Conservation (phyloP, 2,113 vertebrate species). For the Polyodon spathula region DNA sequence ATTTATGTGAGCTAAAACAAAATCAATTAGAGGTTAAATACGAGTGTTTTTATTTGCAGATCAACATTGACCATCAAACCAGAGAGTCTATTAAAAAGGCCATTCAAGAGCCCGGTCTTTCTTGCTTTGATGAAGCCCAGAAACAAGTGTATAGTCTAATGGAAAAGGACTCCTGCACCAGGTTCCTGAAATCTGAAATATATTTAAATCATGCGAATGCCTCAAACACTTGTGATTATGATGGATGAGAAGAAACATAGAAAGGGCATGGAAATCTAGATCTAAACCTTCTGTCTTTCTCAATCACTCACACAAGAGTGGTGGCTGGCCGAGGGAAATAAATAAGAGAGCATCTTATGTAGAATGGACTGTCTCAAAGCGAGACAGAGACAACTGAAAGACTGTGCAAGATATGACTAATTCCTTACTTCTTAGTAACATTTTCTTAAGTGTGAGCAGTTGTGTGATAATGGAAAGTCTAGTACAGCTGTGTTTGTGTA, state of each 20-base stretch:
- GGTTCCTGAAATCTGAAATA: constrained; percentile 78
- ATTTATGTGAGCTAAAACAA: too few species aligned
- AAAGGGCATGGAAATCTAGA: neutral
- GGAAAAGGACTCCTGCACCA: constrained; percentile 87
- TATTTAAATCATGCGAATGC: constrained; percentile 40
- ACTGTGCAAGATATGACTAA: neutral
- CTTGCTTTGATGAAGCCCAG: constrained; percentile 81
- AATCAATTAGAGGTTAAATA: neutral
- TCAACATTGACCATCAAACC: constrained; percentile 84
- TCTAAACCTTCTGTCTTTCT: neutral
- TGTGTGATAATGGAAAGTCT: too few species aligned
- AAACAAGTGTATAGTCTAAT: constrained; percentile 79
- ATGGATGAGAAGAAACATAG: neutral
- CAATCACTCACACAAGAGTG: neutral
- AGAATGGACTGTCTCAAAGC: neutral
- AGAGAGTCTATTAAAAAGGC: constrained; percentile 79
- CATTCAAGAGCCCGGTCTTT: constrained; percentile 66
- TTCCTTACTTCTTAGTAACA: neutral
- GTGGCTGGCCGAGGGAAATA: neutral
- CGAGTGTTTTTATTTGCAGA: constrained; percentile 50
- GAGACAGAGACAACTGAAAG: neutral
- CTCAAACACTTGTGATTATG: constrained; percentile 32
- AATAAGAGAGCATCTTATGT: neutral
- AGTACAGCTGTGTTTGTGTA: too few species aligned
- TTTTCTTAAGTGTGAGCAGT: too few species aligned